phyloP scores from a whole-genome alignment of 2,797 vertebrate species.

The Onychomys arenicola region DNA sequence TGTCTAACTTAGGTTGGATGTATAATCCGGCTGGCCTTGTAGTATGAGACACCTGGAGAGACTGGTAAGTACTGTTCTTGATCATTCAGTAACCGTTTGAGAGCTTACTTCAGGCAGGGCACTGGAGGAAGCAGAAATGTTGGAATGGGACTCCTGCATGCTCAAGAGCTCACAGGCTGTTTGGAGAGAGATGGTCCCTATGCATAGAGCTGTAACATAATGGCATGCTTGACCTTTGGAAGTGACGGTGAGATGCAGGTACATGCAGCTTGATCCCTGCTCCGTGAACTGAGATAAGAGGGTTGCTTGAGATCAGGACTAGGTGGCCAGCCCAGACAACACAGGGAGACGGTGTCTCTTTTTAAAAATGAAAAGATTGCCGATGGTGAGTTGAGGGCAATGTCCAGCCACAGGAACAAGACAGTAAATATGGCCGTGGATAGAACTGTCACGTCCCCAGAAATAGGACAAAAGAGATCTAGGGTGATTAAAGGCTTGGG shows the following conservation, averaged over 20 bases:
- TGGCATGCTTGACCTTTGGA: background rate
- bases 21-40: background rate
- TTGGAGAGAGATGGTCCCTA: background rate
- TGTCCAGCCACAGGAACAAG: background rate
- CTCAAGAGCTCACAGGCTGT: background rate
- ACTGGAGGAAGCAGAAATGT: background rate
- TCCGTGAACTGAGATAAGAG: background rate
- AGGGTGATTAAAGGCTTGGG: background rate
- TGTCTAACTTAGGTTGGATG: constrained; percentile 46
- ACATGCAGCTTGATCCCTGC: background rate
- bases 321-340: background rate
- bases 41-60: constrained; percentile 23
- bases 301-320: background rate
- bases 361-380: background rate
- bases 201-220: background rate
- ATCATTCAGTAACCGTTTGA: background rate
- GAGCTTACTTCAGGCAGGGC: background rate
- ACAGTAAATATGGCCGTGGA: background rate
- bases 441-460: background rate
- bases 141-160: background rate
- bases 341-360: background rate
- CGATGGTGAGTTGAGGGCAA: background rate
- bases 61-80: constrained; percentile 64
- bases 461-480: background rate
- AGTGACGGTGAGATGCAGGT: background rate